phyloP scores from a whole-genome alignment of 2,797 vertebrate species.

The Typhlichthys subterraneus region DNA sequence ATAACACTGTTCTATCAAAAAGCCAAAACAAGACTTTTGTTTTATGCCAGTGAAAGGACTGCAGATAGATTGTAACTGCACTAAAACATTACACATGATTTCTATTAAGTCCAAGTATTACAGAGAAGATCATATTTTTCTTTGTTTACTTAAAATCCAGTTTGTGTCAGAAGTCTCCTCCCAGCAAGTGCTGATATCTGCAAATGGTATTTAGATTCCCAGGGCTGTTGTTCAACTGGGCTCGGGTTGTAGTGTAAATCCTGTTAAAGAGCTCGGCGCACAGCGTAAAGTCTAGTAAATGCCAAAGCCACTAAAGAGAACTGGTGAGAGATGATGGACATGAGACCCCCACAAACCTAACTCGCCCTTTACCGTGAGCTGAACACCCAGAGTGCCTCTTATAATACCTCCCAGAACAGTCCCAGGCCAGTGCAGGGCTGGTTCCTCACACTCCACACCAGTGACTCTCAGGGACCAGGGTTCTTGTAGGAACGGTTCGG shows the following conservation, averaged over 20 bases:
- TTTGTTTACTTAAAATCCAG: not conserved
- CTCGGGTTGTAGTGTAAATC: constrained; percentile 55
- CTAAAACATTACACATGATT: constrained; percentile 1
- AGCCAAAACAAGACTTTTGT: constrained; percentile 24
- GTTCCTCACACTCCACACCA: constrained; percentile 53
- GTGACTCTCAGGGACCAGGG: constrained; percentile 40
- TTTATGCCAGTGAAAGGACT: constrained; percentile 7
- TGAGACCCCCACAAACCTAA: constrained; percentile 55
- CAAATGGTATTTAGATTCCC: constrained; percentile 33
- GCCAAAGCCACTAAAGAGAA: constrained; percentile 68
- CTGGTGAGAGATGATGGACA: constrained; percentile 41
- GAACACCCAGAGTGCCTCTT: constrained; percentile 42
- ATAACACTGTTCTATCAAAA: constrained; percentile 39
- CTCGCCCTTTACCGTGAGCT: constrained; percentile 42
- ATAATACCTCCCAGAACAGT: constrained; percentile 37
- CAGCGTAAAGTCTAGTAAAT: constrained; percentile 70
- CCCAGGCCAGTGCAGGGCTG: constrained; percentile 18
- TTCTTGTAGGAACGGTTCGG: constrained; percentile 36
- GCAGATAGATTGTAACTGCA: not conserved
- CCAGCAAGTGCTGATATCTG: not conserved
- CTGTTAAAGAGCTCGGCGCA: constrained; percentile 62
- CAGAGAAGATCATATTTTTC: not conserved
- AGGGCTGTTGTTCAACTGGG: constrained; percentile 40
- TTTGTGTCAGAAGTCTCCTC: not conserved
- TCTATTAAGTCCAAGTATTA: not conserved